A percentile compares a stretch with the other conserved stretches of the same genome.
Conservation (phyloP, 2,113 vertebrate species). For the Leucopternis melanops region DNA sequence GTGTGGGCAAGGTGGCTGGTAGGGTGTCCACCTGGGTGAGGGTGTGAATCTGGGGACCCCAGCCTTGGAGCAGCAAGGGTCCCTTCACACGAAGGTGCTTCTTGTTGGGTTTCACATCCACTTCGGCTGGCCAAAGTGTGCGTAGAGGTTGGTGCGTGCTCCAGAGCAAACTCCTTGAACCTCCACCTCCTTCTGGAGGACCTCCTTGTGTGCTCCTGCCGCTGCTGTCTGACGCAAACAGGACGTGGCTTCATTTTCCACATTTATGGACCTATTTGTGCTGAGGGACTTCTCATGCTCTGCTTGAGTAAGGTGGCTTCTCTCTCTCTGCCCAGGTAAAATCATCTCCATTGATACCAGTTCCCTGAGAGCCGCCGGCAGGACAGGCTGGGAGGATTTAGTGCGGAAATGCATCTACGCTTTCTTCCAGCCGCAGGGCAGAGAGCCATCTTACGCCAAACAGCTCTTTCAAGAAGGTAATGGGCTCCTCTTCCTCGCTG, state of each 20-base stretch:
- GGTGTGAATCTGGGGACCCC: background rate
- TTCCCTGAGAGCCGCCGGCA: slow-evolving; percentile 86
- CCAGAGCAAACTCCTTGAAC: background rate
- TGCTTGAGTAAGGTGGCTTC: background rate
- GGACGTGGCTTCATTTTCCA: background rate
- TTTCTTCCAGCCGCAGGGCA: slow-evolving; percentile 95
- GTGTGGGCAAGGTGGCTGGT: background rate
- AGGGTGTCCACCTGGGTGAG: background rate
- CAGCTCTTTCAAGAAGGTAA: slow-evolving; percentile 95
- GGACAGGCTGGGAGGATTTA: slow-evolving; percentile 94
- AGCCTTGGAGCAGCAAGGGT: background rate
- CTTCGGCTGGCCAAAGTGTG: too few species aligned
- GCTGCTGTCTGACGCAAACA: background rate
- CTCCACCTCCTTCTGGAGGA: background rate
- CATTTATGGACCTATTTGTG: background rate
- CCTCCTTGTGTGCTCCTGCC: background rate
- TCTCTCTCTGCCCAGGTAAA: slow-evolving; percentile 78
- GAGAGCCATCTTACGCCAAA: slow-evolving; percentile 91
- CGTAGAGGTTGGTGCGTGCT: fast-evolving
- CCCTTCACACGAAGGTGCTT: background rate
- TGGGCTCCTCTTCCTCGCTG: background rate
- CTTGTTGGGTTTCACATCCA: background rate
- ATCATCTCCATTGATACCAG: slow-evolving; percentile 98
- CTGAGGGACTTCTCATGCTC: background rate
- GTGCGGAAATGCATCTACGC: slow-evolving; percentile 97